phyloP scores from a whole-genome alignment of 2,888 invertebrate genomes.

The Tetanocera ferruginea region DNA sequence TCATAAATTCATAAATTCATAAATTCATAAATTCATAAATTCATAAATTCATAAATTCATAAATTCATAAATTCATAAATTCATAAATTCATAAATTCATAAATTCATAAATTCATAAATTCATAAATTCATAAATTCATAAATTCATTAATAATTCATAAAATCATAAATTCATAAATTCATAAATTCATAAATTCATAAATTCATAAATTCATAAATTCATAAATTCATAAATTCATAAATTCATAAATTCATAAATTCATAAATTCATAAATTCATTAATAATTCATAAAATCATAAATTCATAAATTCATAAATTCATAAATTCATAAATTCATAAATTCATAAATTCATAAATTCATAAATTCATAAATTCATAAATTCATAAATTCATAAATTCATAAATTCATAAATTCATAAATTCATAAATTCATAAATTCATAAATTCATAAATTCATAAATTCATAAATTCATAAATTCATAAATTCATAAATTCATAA shows the following conservation, averaged over 20 bases:
- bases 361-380: slow-evolving; percentile 2
- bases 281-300: slow-evolving; percentile 15
- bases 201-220: background rate
- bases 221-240: background rate
- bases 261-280: slow-evolving; percentile 22
- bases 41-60: slow-evolving; percentile 1
- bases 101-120: background rate
- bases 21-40: background rate
- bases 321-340: slow-evolving; percentile 6
- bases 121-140: background rate
- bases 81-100: slow-evolving; percentile 5
- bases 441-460: background rate
- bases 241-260: slow-evolving; percentile 12
- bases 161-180: background rate
- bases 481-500: background rate
- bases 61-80: background rate
- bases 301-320: slow-evolving; percentile 19
- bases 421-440: background rate
- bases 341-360: slow-evolving; percentile 1
- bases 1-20: slow-evolving; percentile 5
- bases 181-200: background rate
- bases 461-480: background rate
- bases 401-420: background rate
- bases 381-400: background rate
- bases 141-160: background rate